phyloP scores from a whole-genome alignment of 1,140 invertebrate genomes.

The Dinothrombium tinctorium region DNA sequence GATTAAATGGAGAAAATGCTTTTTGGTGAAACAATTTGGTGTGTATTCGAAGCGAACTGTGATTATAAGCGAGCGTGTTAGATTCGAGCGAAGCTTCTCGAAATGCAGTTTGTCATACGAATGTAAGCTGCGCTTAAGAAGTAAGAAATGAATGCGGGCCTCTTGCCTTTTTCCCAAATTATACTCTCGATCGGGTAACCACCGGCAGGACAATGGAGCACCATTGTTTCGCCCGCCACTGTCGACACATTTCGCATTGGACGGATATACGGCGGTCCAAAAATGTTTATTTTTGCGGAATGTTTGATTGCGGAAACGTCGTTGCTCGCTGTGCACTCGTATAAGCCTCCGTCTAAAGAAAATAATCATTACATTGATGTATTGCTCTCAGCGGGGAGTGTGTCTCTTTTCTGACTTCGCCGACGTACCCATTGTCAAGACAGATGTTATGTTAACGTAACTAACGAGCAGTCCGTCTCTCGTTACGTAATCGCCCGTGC shows the following conservation, averaged over 20 bases:
- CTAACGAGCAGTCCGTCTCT: constrained; percentile 40
- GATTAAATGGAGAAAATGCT: too few relatives aligned
- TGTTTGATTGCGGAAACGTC: constrained; percentile 46
- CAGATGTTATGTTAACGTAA: constrained; percentile 51
- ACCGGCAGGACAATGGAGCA: constrained; percentile 72
- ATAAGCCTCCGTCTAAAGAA: constrained; percentile 19
- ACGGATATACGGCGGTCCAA: constrained; percentile 58
- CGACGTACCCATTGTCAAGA: constrained; percentile 76
- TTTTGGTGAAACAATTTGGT: too few relatives aligned
- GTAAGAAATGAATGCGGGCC: background rate
- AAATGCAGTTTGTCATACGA: too few relatives aligned
- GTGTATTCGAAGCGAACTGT: too few relatives aligned
- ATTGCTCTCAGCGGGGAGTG: too few relatives aligned
- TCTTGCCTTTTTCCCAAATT: constrained; percentile 41
- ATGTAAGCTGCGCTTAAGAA: too few relatives aligned
- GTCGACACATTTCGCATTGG: constrained; percentile 78
- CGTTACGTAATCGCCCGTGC: constrained; percentile 18
- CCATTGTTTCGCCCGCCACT: constrained; percentile 54
- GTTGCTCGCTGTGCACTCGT: constrained; percentile 62
- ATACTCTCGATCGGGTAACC: constrained; percentile 72
- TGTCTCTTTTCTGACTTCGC: too few relatives aligned
- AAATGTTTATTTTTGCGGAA: constrained; percentile 61
- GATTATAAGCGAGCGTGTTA: too few relatives aligned
- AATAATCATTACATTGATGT: too few relatives aligned
- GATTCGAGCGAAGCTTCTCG: too few relatives aligned